Percentiles rank a stretch among this genome's conserved stretches.
phyloP scores from a whole-genome alignment of 1,140 invertebrate species.

The Drosophila sulfurigaster region DNA sequence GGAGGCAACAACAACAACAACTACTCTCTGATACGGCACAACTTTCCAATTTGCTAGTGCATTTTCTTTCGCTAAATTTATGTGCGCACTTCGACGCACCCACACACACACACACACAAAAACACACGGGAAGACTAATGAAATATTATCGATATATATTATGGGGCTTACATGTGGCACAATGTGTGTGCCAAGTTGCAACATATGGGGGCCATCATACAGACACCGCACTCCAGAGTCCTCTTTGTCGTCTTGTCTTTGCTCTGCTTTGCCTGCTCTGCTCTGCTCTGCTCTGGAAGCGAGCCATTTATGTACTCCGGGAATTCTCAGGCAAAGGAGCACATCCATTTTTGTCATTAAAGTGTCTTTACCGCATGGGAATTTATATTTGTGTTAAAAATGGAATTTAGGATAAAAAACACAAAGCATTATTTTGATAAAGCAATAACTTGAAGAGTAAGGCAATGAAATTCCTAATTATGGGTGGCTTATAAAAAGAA shows the following conservation, averaged over 20 bases:
- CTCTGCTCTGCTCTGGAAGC: not conserved
- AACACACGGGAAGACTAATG: conserved; percentile 53
- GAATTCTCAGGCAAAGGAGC: not conserved
- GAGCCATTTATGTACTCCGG: conserved; percentile 18
- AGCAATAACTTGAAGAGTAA: not conserved
- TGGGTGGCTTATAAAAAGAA: not conserved
- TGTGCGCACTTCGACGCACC: conserved; percentile 70
- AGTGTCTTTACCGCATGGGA: not conserved
- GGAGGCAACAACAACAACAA: not conserved
- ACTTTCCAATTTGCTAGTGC: conserved; percentile 78
- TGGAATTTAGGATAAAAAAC: not conserved
- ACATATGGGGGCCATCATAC: conserved; percentile 35
- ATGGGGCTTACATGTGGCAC: conserved; percentile 60
- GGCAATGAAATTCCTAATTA: not conserved
- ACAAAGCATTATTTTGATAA: not conserved
- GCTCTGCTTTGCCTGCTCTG: not conserved
- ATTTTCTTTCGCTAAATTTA: conserved; percentile 78
- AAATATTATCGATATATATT: conserved; percentile 83
- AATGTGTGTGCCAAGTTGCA: conserved; percentile 45
- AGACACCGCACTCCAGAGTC: not conserved
- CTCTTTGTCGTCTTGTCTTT: not conserved
- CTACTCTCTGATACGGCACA: conserved; percentile 29
- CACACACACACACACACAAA: conserved; percentile 12
- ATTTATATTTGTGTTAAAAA: conserved; percentile 11
- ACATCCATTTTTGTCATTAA: conserved; percentile 18